Percentiles rank a stretch among this genome's conserved stretches.
phyloP scores from a whole-genome alignment of 2,888 invertebrate species.

The Oasisia sp. region DNA sequence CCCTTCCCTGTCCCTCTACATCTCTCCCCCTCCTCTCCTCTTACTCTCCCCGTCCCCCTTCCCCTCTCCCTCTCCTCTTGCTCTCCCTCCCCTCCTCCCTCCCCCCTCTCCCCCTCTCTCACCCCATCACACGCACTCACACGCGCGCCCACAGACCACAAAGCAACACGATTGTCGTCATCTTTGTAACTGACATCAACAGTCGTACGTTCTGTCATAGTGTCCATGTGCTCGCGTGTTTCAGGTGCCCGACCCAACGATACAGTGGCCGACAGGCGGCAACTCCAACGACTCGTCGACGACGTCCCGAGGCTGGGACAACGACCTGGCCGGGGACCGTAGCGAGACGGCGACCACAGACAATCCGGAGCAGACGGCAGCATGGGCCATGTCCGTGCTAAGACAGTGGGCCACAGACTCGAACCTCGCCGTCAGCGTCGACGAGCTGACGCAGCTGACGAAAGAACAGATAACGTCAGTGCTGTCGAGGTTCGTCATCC shows the following conservation, averaged over 20 bases:
- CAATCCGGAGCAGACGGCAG: background rate
- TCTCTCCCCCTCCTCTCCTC: no score
- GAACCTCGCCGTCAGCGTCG: background rate
- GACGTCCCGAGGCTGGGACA: background rate
- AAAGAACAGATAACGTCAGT: background rate
- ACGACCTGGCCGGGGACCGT: background rate
- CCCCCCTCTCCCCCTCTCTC: no score
- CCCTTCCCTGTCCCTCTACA: no score
- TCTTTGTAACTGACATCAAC: background rate
- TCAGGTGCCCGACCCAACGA: background rate
- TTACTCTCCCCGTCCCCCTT: no score
- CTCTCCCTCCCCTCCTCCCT: no score
- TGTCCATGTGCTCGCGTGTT: background rate
- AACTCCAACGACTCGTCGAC: background rate
- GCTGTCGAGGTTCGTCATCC: background rate
- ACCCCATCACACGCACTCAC: background rate
- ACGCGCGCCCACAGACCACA: background rate
- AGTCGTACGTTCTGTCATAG: background rate
- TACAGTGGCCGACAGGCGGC: background rate
- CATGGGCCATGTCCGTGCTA: background rate
- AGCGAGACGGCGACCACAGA: background rate
- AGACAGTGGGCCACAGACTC: background rate
- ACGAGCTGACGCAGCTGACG: background rate
- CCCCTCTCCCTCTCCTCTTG: no score
- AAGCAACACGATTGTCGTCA: background rate